Evolutionary conservation across 1,140 invertebrate species (phyloP).

Genomic region (Drosophila gunungcola): DNA sequence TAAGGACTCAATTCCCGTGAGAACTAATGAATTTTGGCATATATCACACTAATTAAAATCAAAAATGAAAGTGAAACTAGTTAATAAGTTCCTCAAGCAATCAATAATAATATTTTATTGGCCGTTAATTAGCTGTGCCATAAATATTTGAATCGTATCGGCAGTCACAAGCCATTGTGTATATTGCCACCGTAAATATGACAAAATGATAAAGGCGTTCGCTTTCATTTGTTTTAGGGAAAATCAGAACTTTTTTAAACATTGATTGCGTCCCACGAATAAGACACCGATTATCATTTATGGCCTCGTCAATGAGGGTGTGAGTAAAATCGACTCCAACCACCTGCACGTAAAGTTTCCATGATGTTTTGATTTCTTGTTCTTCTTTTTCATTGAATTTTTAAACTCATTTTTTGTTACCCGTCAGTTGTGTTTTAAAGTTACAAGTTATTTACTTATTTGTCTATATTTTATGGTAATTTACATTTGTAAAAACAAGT

Average conservation of each 20-base stretch:
- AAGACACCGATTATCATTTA: constrained; percentile 28
- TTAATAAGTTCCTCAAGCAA: constrained; percentile 8
- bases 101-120: constrained; percentile 13
- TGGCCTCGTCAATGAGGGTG: background rate
- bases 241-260: constrained; percentile 25
- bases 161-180: constrained; percentile 44
- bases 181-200: constrained; percentile 29
- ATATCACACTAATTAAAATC: background rate
- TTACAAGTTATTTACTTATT: too few relatives aligned
- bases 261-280: constrained; percentile 7
- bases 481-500: too few relatives aligned
- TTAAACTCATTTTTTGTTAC: too few relatives aligned
- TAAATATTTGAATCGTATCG: constrained; percentile 34
- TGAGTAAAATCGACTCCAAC: background rate
- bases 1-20: background rate
- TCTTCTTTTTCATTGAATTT: background rate
- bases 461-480: too few relatives aligned
- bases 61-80: constrained; percentile 6
- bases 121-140: constrained; percentile 38
- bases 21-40: constrained; percentile 1
- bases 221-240: constrained; percentile 17
- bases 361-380: background rate
- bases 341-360: constrained; percentile 26
- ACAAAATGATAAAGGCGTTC: constrained; percentile 23
- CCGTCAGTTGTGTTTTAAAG: too few relatives aligned